Evolutionary conservation across 2,797 vertebrate genomes (phyloP), one percentile per base, ranked within the genome.

Genomic region (Spea hammondii): DNA sequence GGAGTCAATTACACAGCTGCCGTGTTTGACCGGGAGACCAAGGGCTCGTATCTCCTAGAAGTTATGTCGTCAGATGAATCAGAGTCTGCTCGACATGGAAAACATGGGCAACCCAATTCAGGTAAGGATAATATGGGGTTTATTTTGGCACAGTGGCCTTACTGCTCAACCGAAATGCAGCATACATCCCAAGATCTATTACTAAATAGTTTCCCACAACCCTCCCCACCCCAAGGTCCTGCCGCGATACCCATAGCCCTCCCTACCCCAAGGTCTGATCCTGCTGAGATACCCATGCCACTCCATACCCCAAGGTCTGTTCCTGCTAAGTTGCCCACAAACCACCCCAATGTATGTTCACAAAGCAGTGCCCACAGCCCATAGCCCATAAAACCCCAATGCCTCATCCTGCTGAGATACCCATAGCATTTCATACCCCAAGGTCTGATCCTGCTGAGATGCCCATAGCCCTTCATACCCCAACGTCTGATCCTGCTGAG

Each of bases 11-110:
- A 91, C 85, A 93, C 94, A 0, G 86, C 93, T 73, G 87, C 93
- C 0, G 91, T 95, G 86, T 96, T 96, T 85, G 95, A 96, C 79
- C 92, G 95, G 3, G 95, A 97, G 84, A 91, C 92, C 76, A 96
- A 95, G 81, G 90, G 91, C 11, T 95, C 94, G 0, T 96, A 95
- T 84, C 91, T 96, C 17, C 83, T 97, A 77, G 95, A 96, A 88
- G 92, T 97, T 66, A 92, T 94, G 84, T 95, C 95, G 13, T 85
- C 91, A 77, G 95, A 97, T 59, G 90, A 94, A 2, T 94, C 91
- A 89, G 95, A 95, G 83, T 96, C 95, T 0, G 92, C 95, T 1
- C 89, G 93, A 60, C 94, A 95, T 0, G 94, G 95, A 78, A 95
- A 94, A 79, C 91, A 91, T 8, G 94, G 95, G 5, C 94, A 92